phyloP scores from a whole-genome alignment of 2,888 invertebrate genomes.

The Diarsia mendica region DNA sequence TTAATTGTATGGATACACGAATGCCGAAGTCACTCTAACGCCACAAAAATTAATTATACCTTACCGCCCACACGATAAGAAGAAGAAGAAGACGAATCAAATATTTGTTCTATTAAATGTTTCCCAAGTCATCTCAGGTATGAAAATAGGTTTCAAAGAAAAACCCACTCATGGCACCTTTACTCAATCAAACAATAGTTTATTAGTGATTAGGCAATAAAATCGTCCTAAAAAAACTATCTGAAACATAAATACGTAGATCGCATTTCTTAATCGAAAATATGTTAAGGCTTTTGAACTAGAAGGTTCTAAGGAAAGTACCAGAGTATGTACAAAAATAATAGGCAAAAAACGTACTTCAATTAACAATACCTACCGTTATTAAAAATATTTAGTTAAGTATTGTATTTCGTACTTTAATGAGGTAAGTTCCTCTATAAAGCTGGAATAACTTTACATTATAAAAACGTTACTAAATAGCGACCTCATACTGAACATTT shows the following conservation, averaged over 20 bases:
- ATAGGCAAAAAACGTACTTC: background rate
- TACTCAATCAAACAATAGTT: background rate
- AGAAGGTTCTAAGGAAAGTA: background rate
- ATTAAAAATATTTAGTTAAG: background rate
- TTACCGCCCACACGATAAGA: no score
- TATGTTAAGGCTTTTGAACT: background rate
- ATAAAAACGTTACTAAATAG: background rate
- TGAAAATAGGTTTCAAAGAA: background rate
- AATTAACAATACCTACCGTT: background rate
- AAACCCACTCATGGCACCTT: background rate
- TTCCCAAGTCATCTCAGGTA: background rate
- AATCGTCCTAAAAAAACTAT: background rate
- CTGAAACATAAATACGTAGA: no score
- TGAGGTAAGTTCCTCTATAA: background rate
- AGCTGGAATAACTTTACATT: background rate
- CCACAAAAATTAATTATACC: slow-evolving; percentile 3
- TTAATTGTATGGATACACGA: background rate
- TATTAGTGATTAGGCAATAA: background rate
- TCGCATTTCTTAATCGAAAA: no score
- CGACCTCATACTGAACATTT: background rate
- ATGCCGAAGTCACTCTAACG: background rate
- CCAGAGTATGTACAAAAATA: background rate
- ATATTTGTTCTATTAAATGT: background rate
- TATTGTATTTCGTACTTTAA: background rate
- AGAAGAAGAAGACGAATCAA: background rate